Evolutionary conservation across 2,888 invertebrate species (phyloP).

Genomic region (Athrips mouffetella): DNA sequence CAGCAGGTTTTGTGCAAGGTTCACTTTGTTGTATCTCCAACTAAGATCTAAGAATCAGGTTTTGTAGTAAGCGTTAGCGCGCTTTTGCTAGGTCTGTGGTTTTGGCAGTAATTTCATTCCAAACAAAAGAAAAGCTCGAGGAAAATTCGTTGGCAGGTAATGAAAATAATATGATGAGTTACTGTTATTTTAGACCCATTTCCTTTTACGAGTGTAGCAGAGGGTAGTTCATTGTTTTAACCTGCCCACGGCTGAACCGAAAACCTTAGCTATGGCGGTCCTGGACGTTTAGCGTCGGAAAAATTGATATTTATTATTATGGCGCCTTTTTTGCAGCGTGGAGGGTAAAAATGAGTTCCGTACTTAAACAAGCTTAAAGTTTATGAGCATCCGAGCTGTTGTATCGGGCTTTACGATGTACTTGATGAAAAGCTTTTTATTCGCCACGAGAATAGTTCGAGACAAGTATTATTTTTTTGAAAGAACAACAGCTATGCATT

Average conservation of each 20-base stretch:
- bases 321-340: conserved; percentile 32
- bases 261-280: conserved; percentile 21
- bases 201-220: conserved; percentile 28
- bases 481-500: too few relatives aligned
- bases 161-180: conserved; percentile 15
- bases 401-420: conserved; percentile 16
- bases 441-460: background rate
- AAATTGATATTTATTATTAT: conserved; percentile 54
- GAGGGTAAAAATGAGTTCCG: conserved; percentile 37
- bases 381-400: conserved; percentile 23
- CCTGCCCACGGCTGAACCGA: conserved; percentile 18
- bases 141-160: conserved; percentile 10
- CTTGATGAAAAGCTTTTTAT: conserved; percentile 25
- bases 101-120: background rate
- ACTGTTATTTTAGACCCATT: conserved; percentile 27
- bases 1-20: too few relatives aligned
- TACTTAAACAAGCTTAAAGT: conserved; percentile 40
- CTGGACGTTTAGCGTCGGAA: conserved; percentile 33
- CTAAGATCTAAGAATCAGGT: too few relatives aligned
- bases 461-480: too few relatives aligned
- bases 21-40: too few relatives aligned
- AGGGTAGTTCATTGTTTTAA: conserved; percentile 34
- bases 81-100: too few relatives aligned
- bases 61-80: too few relatives aligned
- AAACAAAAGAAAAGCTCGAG: background rate